phyloP scores from a whole-genome alignment of 1,140 invertebrate genomes.

The Venturia canescens region DNA sequence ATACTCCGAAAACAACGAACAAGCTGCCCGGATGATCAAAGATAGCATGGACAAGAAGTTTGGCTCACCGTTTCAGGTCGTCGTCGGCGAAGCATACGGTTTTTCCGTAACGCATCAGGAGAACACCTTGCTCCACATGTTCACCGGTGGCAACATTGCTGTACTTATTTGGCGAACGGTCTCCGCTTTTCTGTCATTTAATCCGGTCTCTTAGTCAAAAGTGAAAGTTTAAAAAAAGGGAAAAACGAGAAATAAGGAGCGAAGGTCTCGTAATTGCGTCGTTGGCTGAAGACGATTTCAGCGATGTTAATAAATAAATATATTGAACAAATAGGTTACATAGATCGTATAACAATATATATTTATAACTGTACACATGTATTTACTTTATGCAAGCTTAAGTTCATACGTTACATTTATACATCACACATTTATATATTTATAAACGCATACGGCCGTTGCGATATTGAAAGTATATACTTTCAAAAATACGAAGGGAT shows the following conservation, averaged over 20 bases:
- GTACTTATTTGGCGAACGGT: slow-evolving; percentile 91
- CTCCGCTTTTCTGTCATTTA: slow-evolving; percentile 52
- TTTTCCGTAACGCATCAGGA: slow-evolving; percentile 95
- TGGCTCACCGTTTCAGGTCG: slow-evolving; percentile 93
- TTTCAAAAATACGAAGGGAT: not conserved
- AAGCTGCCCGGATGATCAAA: slow-evolving; percentile 91
- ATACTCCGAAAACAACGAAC: slow-evolving; percentile 86
- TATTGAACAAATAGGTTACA: not conserved
- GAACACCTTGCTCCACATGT: slow-evolving; percentile 93
- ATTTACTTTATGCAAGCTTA: slow-evolving; percentile 8
- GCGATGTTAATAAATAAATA: slow-evolving; percentile 45
- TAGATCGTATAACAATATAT: slow-evolving; percentile 9
- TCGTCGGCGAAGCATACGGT: slow-evolving; percentile 96
- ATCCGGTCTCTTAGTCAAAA: not conserved
- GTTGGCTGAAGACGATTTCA: not conserved
- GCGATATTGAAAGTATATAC: not conserved
- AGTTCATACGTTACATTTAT: slow-evolving; percentile 35
- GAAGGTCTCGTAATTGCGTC: no score
- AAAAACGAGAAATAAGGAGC: not conserved
- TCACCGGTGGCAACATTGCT: slow-evolving; percentile 93
- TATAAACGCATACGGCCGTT: not conserved
- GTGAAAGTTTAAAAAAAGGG: not conserved
- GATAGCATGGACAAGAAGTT: slow-evolving; percentile 97
- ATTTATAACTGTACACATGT: slow-evolving; percentile 9
- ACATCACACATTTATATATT: slow-evolving; percentile 2